Evolutionary conservation across 2,113 vertebrate genomes (phyloP).

Genomic region (Anguilla japonica): DNA sequence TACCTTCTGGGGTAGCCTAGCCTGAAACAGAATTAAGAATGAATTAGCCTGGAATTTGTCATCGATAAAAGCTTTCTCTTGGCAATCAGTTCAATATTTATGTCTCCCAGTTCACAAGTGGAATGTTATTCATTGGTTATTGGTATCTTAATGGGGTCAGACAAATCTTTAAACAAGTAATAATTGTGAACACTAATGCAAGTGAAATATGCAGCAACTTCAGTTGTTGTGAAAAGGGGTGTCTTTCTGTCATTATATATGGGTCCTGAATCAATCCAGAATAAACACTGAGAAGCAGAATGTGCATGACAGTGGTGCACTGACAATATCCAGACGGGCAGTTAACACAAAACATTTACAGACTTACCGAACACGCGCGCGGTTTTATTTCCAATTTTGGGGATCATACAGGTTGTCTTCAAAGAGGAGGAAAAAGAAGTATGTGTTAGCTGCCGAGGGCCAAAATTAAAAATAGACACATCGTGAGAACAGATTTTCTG

Average conservation of each 20-base stretch:
- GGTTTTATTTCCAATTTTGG: not conserved
- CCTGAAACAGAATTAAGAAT: too few relatives aligned
- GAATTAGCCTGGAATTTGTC: not conserved
- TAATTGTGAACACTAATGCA: not conserved
- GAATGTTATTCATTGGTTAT: not conserved
- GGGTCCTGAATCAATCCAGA: not conserved
- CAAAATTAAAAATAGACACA: too few relatives aligned
- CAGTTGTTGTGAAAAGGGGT: not conserved
- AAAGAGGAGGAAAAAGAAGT: not conserved
- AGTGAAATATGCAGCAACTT: not conserved
- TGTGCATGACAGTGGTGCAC: not conserved
- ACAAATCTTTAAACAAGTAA: not conserved
- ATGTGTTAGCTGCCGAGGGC: not conserved
- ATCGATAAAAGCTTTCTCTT: not conserved
- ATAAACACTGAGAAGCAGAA: not conserved
- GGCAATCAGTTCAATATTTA: not conserved
- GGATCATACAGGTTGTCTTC: not conserved
- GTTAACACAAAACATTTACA: not conserved
- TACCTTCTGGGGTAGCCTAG: too few relatives aligned
- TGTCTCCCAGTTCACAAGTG: not conserved
- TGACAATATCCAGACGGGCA: not conserved
- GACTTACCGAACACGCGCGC: not conserved
- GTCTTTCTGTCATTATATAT: not conserved
- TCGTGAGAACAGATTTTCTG: too few relatives aligned
- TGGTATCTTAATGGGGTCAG: not conserved